A percentile compares a stretch with the other conserved stretches of the same genome.
These are phyloP conservation scores for Neodiprion fabricii DNA, from an alignment of 1,140 invertebrate genomes.

Conservation along the genomic window DNA sequence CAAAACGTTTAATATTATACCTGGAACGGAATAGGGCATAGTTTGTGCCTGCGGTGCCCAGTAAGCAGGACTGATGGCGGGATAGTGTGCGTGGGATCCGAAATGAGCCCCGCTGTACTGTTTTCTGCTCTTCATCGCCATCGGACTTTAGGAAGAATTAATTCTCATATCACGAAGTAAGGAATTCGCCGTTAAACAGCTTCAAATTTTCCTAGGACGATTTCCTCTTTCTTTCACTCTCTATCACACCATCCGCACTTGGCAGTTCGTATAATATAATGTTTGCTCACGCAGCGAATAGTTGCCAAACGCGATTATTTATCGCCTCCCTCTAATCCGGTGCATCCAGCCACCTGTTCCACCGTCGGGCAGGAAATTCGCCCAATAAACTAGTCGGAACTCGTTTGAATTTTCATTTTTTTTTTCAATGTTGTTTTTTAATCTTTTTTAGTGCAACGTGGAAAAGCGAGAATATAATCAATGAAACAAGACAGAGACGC, in stretches of 20 bases:
- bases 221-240: neutral
- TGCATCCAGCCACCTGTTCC: neutral
- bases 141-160: constrained; percentile 22
- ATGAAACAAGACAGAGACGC: too few species aligned
- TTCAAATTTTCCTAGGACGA: too few species aligned
- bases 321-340: neutral
- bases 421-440: neutral
- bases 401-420: neutral
- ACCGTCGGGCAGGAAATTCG: neutral
- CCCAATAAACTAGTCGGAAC: too few species aligned
- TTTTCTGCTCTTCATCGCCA: constrained; percentile 60
- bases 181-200: neutral
- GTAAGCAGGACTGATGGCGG: constrained; percentile 79
- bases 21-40: constrained; percentile 79
- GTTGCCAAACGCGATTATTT: neutral
- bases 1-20: constrained; percentile 54
- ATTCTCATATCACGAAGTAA: neutral
- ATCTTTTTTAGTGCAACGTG: neutral
- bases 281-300: neutral
- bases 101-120: constrained; percentile 46
- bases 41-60: constrained; percentile 78
- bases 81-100: constrained; percentile 63
- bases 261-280: neutral
- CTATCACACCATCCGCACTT: neutral
- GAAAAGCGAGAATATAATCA: neutral